Evolutionary conservation across 2,113 vertebrate species (phyloP), one percentile per base, ranked within the genome.

Genomic region (Dascyllus trimaculatus): DNA sequence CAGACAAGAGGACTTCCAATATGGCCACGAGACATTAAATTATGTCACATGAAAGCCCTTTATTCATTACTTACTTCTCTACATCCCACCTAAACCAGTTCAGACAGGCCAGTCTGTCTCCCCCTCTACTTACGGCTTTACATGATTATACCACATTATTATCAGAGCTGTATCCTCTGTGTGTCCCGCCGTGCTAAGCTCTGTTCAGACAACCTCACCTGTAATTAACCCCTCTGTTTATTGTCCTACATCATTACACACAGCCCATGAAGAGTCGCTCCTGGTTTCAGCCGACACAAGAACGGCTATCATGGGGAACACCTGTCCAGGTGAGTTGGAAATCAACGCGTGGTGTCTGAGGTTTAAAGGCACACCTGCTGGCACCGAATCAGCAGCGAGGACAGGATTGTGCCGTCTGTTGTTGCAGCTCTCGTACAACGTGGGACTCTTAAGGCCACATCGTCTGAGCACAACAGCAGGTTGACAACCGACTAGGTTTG

Each of bases 141-240:
- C 54, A 59, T 76, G 63, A 88, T 91, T 89, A 89, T 66, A 89
- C 71, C 85, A 82, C 84, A 86, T 89, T 66, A 87, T 89, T 86
- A 87, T 82, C 69, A 29, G 1, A n/a, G 72, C 54, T 6, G 58
- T 80, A 17, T 21, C 75, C 66, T 85, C 63, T 19, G 52, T 79
- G 59, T 71, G 72, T 77, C 80, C 86, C 82, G 79, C 79, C 76
- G 22, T 40, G 29, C 70, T 84, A 78, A 86, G 77, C 81, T 84
- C 67, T 15, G 54, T 72, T 82, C 81, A 90, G 77, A 82, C 75
- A 5, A 4, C 15, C 80, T 78, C 82, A 76, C 74, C 80, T 77
- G 71, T 85, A 84, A 87, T 90, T 71, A 89, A 85, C 67, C 71
- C 61, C 26, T 40, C 66, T 69, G 65, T 77, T 78, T 85, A 80